Evolutionary conservation across 2,888 invertebrate species (phyloP).

Genomic region (Aspidapion aeneum): DNA sequence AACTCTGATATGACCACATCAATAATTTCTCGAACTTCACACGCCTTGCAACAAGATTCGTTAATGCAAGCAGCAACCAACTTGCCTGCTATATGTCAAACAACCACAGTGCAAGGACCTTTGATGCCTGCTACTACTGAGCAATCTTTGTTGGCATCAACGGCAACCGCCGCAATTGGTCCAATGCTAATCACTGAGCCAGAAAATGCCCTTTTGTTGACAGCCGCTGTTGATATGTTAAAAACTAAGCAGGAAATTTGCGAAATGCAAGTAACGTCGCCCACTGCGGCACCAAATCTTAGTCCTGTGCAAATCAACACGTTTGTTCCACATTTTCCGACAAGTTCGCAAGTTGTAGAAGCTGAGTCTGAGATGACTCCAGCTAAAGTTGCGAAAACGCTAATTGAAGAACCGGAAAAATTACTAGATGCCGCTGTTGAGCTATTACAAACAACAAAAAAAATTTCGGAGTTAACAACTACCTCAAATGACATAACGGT

Average conservation of each 20-base stretch:
- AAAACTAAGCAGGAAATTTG: slow-evolving; percentile 60
- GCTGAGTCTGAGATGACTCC: background rate
- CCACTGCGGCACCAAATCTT: background rate
- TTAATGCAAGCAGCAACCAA: slow-evolving; percentile 29
- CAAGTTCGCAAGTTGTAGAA: background rate
- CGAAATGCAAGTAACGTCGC: slow-evolving; percentile 39
- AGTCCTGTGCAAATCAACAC: background rate
- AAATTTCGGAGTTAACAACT: slow-evolving; percentile 47
- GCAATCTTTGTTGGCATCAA: slow-evolving; percentile 33
- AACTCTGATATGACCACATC: slow-evolving; percentile 60
- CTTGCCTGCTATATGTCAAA: slow-evolving; percentile 32
- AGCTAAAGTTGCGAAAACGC: no score
- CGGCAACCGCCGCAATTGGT: slow-evolving; percentile 38
- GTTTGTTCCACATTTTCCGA: background rate
- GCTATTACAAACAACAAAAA: slow-evolving; percentile 62
- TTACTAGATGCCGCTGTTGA: slow-evolving; percentile 71
- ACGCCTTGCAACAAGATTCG: slow-evolving; percentile 33
- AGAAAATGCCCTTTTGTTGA: slow-evolving; percentile 72
- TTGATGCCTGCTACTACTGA: slow-evolving; percentile 35
- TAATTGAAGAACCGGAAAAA: slow-evolving; percentile 57
- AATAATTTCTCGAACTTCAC: slow-evolving; percentile 51
- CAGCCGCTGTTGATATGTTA: slow-evolving; percentile 68
- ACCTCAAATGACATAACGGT: slow-evolving; percentile 8
- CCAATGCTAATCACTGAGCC: slow-evolving; percentile 53
- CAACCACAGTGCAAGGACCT: slow-evolving; percentile 34